Base-by-base conservation (phyloP, 2,888 invertebrate genomes). In the Conchocele bisecta region DNA sequence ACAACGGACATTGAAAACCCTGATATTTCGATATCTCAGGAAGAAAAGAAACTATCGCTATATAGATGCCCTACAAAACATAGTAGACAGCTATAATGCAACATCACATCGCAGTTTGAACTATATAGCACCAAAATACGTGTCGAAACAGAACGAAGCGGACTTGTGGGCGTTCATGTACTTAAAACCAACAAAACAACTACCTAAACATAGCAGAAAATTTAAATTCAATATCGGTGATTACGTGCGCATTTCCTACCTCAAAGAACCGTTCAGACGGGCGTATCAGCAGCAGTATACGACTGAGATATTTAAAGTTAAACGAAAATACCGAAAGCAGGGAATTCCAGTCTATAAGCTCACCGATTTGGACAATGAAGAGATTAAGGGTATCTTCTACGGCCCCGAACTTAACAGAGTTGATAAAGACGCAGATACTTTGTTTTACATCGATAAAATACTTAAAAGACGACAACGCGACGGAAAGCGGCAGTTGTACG, bases 111-210 rank as follows among this genome's bases (percentile, higher is more conserved):
- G n/a, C n/a, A n/a, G n/a, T n/a, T n/a, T n/a, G n/a, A n/a, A n/a
- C n/a, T n/a, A n/a, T n/a, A n/a, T 51, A 17, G 51, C 31, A 22
- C 44, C 31, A 24, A 44, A 24, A 17, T 3, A 57, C 7, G 58
- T 44, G 13, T 28, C 24, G 15, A 24, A 44, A n/a, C 13, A 50
- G 24, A 60, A 60, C 28, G 48, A 60, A 48, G 60, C 60, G 6
- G 50, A 60, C 28, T 4, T 37, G 5, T 59, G 59, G 50, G 50
- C 50, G 9, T 7, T 11, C 26, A 28, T 41, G 41, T 44, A 22
- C 33, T 13, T 37, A 24, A 24, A 37, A 35, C 15, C 15, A 11
- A 2, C 0, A 6, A 4, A 5, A 20, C 13, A 4, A 31, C 9
- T n/a, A 15, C 15, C 11, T n/a, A 51, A 46, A n/a, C n/a, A n/a